Conservation (phyloP, 2,888 invertebrate species). For the Bedellia somnulentella region DNA sequence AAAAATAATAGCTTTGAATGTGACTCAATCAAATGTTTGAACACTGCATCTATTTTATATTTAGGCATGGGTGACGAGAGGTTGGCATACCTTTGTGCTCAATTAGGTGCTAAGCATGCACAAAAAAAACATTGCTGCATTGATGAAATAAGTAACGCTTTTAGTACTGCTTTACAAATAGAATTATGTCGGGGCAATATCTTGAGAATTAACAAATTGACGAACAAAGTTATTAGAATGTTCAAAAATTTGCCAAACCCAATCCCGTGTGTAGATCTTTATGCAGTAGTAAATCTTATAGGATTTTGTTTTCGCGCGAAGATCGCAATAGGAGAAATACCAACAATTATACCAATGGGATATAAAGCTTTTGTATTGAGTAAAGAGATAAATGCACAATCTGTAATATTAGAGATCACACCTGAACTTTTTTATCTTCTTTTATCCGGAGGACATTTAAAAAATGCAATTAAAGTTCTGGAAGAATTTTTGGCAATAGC, state of each 20-base stretch:
- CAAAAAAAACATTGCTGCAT: constrained; percentile 33
- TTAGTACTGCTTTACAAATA: constrained; percentile 43
- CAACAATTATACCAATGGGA: constrained; percentile 32
- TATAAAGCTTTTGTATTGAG: constrained; percentile 39
- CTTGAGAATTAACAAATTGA: no score
- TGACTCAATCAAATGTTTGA: constrained; percentile 40
- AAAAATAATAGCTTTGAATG: no score
- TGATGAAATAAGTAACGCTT: constrained; percentile 42
- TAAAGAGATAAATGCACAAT: constrained; percentile 36
- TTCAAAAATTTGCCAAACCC: constrained; percentile 26
- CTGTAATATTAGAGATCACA: constrained; percentile 36
- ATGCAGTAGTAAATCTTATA: constrained; percentile 42
- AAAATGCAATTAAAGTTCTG: constrained; percentile 49
- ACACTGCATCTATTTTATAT: constrained; percentile 32
- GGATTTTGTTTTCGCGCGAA: constrained; percentile 39
- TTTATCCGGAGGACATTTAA: constrained; percentile 37
- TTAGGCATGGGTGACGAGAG: constrained; percentile 29
- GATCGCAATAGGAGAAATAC: constrained; percentile 27
- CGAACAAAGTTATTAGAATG: no score
- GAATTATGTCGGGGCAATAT: constrained; percentile 36
- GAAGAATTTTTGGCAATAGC: constrained; percentile 25
- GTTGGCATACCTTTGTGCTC: constrained; percentile 23
- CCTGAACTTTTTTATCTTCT: constrained; percentile 45
- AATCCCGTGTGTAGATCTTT: constrained; percentile 39
- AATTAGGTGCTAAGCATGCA: constrained; percentile 28